phyloP scores from a whole-genome alignment of 2,113 vertebrate species.

The Hydrolagus affinis region DNA sequence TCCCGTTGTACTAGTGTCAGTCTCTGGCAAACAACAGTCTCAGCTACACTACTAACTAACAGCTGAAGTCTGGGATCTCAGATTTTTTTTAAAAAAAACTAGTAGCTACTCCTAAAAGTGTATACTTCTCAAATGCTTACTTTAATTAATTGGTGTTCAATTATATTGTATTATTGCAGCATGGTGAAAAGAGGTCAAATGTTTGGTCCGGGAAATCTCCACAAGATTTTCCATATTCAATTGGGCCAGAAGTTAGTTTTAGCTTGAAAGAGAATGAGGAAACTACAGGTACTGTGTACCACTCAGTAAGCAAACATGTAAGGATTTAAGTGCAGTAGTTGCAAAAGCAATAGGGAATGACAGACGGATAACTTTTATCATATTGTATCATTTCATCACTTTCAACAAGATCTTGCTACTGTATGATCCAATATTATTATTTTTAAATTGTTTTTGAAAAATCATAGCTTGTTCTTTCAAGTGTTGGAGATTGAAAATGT shows the following conservation, averaged over 20 bases:
- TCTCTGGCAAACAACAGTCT: not conserved
- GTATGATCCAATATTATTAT: too few species aligned
- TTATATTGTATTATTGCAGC: not conserved
- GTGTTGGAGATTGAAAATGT: too few species aligned
- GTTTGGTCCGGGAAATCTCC: not conserved
- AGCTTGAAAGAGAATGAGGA: not conserved
- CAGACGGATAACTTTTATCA: too few species aligned
- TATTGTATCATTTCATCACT: too few species aligned
- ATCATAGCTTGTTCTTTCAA: too few species aligned
- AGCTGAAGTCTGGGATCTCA: not conserved
- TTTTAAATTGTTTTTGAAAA: too few species aligned
- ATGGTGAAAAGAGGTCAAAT: not conserved
- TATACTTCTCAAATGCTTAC: not conserved
- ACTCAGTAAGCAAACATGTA: too few species aligned
- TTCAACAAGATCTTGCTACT: too few species aligned
- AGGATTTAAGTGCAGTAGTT: too few species aligned
- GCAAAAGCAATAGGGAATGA: too few species aligned
- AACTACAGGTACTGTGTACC: not conserved
- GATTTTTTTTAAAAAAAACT: not conserved
- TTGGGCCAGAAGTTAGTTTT: not conserved
- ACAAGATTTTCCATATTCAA: not conserved
- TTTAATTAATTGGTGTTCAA: not conserved
- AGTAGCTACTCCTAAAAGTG: not conserved
- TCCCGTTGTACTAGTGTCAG: not conserved
- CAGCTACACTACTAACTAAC: not conserved